These are phyloP conservation scores for Daubentonia madagascariensis DNA, from an alignment of 2,113 vertebrate genomes.

Conservation along the genomic window DNA sequence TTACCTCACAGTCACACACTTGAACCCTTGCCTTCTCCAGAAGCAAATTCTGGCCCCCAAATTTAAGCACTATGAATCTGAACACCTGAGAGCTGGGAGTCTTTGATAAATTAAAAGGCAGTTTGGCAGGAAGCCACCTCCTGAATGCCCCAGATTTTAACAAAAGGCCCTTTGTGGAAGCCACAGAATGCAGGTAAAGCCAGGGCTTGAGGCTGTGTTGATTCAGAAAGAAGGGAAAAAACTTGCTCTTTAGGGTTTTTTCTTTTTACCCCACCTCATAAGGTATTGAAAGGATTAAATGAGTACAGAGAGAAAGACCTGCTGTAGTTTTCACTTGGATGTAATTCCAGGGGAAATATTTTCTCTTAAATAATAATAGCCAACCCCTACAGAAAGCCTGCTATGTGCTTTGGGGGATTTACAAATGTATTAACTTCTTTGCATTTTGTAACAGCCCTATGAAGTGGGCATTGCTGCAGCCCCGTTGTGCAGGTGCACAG, in stretches of 20 bases:
- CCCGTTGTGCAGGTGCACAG: neutral
- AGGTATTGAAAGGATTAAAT: neutral
- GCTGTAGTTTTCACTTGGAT: neutral
- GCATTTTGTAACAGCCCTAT: neutral
- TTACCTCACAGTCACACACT: neutral
- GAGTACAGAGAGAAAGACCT: neutral
- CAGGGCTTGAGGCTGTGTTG: neutral
- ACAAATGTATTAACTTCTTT: neutral
- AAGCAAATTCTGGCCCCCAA: slow-evolving; percentile 19
- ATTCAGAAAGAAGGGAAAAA: slow-evolving; percentile 31
- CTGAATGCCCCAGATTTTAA: slow-evolving; percentile 47
- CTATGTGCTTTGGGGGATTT: neutral
- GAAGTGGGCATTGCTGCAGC: neutral
- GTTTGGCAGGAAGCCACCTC: slow-evolving; percentile 16
- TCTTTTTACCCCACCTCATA: neutral
- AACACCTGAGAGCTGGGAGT: slow-evolving; percentile 35
- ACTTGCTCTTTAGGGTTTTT: neutral
- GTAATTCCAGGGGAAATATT: neutral
- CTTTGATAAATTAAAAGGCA: slow-evolving; percentile 31
- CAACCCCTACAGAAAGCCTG: neutral
- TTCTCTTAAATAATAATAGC: neutral
- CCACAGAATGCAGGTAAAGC: neutral
- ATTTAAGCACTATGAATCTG: neutral
- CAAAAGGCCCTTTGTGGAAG: slow-evolving; percentile 55
- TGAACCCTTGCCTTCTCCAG: neutral